phyloP scores from a whole-genome alignment of 2,888 invertebrate species.

The Globia sparganii region DNA sequence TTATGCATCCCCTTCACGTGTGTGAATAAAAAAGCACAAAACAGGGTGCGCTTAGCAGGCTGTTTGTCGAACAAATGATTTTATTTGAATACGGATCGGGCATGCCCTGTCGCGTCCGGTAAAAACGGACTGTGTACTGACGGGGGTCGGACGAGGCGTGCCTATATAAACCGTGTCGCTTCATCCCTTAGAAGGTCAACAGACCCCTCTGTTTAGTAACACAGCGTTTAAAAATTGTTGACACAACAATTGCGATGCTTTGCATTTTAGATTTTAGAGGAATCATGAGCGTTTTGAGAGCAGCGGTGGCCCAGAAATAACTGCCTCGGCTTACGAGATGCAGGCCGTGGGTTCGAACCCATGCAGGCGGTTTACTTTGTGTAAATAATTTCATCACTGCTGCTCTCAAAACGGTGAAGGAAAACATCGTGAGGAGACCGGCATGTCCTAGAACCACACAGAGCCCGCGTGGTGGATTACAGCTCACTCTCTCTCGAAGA shows the following conservation, averaged over 20 bases:
- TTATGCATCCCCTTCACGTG: slow-evolving; percentile 18
- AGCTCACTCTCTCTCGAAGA: not conserved
- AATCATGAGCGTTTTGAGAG: not conserved
- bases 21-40: slow-evolving; percentile 23
- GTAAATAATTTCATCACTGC: not conserved
- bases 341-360: not conserved
- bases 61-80: slow-evolving; percentile 61
- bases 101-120: slow-evolving; percentile 34
- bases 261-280: not conserved
- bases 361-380: not conserved
- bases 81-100: slow-evolving; percentile 56
- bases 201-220: slow-evolving; percentile 29
- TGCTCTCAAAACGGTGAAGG: not conserved
- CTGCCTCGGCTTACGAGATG: not conserved
- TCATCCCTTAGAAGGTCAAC: slow-evolving; percentile 27
- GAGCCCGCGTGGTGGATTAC: too few species aligned
- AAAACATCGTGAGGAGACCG: not conserved
- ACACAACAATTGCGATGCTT: slow-evolving; percentile 19
- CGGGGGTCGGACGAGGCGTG: slow-evolving; percentile 20
- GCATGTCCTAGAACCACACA: not conserved
- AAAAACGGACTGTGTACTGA: slow-evolving; percentile 39
- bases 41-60: slow-evolving; percentile 27
- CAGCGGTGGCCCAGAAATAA: not conserved
- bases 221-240: slow-evolving; percentile 32
- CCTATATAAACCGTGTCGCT: slow-evolving; percentile 34